Conservation (phyloP, 1,140 invertebrate genomes). For the Lasioglossum albipes region DNA sequence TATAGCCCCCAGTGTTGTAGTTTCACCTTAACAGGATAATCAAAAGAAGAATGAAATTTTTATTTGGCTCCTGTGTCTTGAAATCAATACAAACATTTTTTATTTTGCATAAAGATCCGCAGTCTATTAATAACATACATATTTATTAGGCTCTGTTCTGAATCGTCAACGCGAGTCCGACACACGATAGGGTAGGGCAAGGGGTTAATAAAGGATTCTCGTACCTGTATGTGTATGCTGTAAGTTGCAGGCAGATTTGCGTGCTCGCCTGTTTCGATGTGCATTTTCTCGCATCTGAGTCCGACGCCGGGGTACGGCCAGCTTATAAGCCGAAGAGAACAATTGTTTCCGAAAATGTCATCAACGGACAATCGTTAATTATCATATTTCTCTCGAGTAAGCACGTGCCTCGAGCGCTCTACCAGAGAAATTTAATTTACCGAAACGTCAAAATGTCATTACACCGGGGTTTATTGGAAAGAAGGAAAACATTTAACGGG, state of each 20-base stretch:
- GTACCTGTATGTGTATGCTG: background rate
- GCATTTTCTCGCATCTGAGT: background rate
- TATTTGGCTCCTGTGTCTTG: too few species aligned
- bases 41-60: too few species aligned
- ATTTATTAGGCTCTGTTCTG: too few species aligned
- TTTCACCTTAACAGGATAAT: too few species aligned
- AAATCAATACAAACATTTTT: too few species aligned
- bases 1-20: too few species aligned
- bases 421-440: background rate
- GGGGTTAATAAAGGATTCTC: too few species aligned
- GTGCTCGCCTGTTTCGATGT: background rate
- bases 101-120: too few species aligned
- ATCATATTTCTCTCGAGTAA: background rate
- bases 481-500: conserved; percentile 5
- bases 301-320: background rate
- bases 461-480: background rate
- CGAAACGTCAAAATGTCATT: background rate
- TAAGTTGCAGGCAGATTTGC: background rate
- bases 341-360: background rate
- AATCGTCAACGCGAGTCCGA: too few species aligned
- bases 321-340: conserved; percentile 7
- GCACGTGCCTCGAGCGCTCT: background rate
- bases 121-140: too few species aligned
- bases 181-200: too few species aligned
- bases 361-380: background rate